These are phyloP conservation scores for Steinernema feltiae DNA, from an alignment of 1,140 invertebrate species.

Conservation along the genomic window DNA sequence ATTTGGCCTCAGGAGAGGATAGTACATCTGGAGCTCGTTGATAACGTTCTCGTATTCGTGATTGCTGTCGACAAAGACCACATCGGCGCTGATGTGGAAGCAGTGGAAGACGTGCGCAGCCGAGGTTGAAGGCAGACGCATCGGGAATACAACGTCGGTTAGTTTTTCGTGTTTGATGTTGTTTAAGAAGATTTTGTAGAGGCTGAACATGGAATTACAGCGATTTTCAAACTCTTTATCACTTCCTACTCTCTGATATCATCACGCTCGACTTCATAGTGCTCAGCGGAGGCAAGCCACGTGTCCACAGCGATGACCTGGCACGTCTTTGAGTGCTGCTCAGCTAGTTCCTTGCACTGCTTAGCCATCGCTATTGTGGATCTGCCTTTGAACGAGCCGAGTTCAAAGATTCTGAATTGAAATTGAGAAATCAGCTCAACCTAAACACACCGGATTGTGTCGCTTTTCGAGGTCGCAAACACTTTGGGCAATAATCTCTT, in stretches of 20 bases:
- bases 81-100: background rate
- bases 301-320: background rate
- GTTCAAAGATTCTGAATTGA: background rate
- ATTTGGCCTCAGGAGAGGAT: background rate
- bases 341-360: background rate
- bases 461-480: background rate
- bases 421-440: background rate
- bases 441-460: background rate
- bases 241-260: background rate
- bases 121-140: background rate
- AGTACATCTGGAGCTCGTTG: background rate
- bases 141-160: background rate
- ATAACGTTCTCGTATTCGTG: background rate
- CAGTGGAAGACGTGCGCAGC: conserved; percentile 9
- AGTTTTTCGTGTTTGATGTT: background rate
- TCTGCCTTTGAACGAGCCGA: background rate
- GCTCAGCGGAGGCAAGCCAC: background rate
- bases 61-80: background rate
- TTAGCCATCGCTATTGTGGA: background rate
- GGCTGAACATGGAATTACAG: no score
- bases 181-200: background rate
- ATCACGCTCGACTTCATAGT: background rate
- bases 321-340: background rate
- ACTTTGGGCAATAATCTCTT: background rate
- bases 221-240: no score